phyloP scores from a whole-genome alignment of 2,113 vertebrate species.

The Epinephelus lanceolatus region DNA sequence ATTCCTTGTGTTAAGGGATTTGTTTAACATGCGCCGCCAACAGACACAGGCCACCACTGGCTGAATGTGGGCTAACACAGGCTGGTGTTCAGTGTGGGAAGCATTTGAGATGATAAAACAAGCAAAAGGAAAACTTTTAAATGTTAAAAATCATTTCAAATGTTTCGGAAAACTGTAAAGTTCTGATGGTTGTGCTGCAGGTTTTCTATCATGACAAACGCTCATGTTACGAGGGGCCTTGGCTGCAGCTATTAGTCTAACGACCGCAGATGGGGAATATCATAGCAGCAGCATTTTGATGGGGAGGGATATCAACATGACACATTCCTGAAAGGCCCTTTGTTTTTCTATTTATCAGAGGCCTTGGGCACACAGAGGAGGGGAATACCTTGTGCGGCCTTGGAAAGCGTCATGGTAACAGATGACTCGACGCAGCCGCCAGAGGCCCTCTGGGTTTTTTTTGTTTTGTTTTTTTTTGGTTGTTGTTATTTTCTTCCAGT shows the following conservation, averaged over 20 bases:
- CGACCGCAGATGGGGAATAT: slow-evolving; percentile 21
- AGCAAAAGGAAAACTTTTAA: neutral
- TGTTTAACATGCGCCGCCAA: slow-evolving; percentile 79
- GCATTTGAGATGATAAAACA: neutral
- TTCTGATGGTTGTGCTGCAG: neutral
- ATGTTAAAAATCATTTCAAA: slow-evolving; percentile 16
- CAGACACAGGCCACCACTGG: slow-evolving; percentile 41
- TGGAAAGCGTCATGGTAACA: slow-evolving; percentile 76
- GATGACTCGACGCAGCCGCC: slow-evolving; percentile 75
- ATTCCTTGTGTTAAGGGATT: slow-evolving; percentile 77
- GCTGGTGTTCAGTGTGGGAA: neutral
- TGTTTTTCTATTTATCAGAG: slow-evolving; percentile 79
- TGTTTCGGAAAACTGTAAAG: neutral
- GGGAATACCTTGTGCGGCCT: slow-evolving; percentile 68
- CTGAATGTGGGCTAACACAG: slow-evolving; percentile 31
- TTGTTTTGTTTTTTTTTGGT: slow-evolving; percentile 9
- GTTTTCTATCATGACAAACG: neutral
- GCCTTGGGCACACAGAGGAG: slow-evolving; percentile 66
- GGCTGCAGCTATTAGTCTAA: slow-evolving; percentile 22
- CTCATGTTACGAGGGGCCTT: neutral
- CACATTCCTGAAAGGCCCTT: slow-evolving; percentile 69
- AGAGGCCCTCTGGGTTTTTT: slow-evolving; percentile 42
- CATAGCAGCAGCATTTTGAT: slow-evolving; percentile 22
- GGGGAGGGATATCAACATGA: slow-evolving; percentile 63
- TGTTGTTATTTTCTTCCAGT: slow-evolving; percentile 10